Conservation (phyloP, 2,797 vertebrate genomes). For the Tolypeutes matacus region DNA sequence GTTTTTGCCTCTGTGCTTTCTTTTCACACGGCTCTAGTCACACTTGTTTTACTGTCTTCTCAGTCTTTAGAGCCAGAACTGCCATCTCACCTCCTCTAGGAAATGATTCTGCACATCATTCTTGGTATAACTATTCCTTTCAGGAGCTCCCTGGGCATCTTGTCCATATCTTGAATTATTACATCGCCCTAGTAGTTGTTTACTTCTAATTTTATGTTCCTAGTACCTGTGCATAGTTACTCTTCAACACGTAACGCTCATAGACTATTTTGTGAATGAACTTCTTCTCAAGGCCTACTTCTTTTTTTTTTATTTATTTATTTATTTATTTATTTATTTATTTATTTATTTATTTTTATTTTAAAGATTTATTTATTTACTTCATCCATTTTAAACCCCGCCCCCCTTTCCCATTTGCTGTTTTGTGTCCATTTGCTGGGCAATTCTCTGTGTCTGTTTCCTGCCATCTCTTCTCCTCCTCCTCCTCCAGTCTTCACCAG, state of each 20-base stretch:
- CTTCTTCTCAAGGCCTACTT: not conserved
- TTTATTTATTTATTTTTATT: no score
- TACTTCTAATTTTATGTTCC: conserved; percentile 15
- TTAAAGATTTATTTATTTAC: no score
- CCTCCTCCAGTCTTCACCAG: no score
- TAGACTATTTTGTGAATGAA: not conserved
- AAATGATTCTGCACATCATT: not conserved
- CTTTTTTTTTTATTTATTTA: no score
- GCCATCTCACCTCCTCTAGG: not conserved
- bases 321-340: no score
- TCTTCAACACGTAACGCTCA: not conserved
- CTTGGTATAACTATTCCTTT: not conserved
- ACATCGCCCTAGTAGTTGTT: not conserved
- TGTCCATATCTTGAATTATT: not conserved
- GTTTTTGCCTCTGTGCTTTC: not conserved
- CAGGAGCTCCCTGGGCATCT: not conserved
- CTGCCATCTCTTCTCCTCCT: no score
- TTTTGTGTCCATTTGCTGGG: no score
- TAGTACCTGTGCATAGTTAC: not conserved
- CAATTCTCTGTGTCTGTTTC: no score
- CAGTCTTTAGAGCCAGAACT: not conserved
- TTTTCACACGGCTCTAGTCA: not conserved
- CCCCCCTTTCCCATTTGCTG: no score
- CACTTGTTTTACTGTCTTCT: not conserved
- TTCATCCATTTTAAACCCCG: no score